Base-by-base conservation (phyloP, 2,113 vertebrate genomes). In the Clarias gariepinus region DNA sequence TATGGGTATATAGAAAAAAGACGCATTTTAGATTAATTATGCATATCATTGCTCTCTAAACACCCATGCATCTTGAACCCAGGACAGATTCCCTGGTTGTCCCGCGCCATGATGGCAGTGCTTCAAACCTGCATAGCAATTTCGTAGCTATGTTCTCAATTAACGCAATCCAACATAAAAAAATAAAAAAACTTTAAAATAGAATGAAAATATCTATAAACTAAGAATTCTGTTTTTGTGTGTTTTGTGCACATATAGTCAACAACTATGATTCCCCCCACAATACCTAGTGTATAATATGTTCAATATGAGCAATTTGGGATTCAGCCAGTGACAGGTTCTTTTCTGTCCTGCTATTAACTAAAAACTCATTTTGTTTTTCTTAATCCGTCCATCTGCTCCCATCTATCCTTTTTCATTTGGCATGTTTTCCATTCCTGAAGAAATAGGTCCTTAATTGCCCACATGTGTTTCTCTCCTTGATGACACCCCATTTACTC, bases 351-450 rank as follows among this genome's bases (percentile, higher is more conserved):
- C n/a, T 64, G 61, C 58, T 60, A 60, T 79, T 71, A 58, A 86
- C 77, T 82, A 8, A 68, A 79, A 80, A 21, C 77, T 57, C 33
- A 74, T 85, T 87, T 28, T 77, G 81, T 81, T 88, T 84, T 57
- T 68, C 53, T 76, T 53, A 77, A 10, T 33, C 60, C 9, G 12
- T 64, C 68, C 77, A 81, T 77, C 53, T 58, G 71, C n/a, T 36
- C 61, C 18, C 25, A 41, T 3, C 25, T 79, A 41, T 36, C 33
- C 23, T 81, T 79, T 64, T 66, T 81, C 36, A 69, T 86, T 81
- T 66, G 7, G n/a, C 73, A 25, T 66, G 58, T 10, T 88, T 86
- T 86, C 68, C 57, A 84, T 81, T 83, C 76, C 36, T 15, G 58
- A n/a, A 83, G 73, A 52, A 68, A 81, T 60, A 64, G 4, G 58